Evolutionary conservation across 2,888 invertebrate species (phyloP).

Genomic region (Mythimna loreyi): DNA sequence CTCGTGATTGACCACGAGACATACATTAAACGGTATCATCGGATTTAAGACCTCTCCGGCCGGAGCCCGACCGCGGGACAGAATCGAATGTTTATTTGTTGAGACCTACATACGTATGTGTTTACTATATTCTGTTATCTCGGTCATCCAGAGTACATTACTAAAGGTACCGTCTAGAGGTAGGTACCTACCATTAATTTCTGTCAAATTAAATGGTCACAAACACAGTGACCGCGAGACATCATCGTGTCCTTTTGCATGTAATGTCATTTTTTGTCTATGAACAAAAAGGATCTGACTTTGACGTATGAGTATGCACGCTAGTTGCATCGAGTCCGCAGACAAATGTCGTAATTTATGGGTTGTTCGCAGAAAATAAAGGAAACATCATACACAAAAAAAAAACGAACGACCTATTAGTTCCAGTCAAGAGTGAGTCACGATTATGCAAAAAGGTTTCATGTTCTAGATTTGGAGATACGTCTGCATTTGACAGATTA

Average conservation of each 20-base stretch:
- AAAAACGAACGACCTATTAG: conserved; percentile 38
- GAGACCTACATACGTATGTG: too few species aligned
- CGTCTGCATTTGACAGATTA: conserved; percentile 5
- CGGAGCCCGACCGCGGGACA: conserved; percentile 9
- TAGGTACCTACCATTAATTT: conserved; percentile 75
- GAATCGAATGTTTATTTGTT: conserved; percentile 30
- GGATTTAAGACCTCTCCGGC: conserved; percentile 46
- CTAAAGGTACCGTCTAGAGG: conserved; percentile 45
- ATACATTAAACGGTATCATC: conserved; percentile 52
- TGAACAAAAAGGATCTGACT: conserved; percentile 57
- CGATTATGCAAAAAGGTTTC: conserved; percentile 37
- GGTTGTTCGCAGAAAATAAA: conserved; percentile 48
- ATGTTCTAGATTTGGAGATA: conserved; percentile 18
- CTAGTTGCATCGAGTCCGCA: conserved; percentile 55
- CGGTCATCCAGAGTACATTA: conserved; percentile 35
- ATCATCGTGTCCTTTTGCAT: conserved; percentile 72
- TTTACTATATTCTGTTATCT: conserved; percentile 14
- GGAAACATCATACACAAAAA: conserved; percentile 1
- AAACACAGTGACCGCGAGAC: conserved; percentile 69
- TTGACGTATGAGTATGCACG: conserved; percentile 50
- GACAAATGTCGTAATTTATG: conserved; percentile 61
- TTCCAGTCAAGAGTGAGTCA: conserved; percentile 44
- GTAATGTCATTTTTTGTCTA: conserved; percentile 81
- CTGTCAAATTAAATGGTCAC: conserved; percentile 76
- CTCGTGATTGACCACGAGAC: conserved; percentile 56